phyloP scores from a whole-genome alignment of 2,113 vertebrate species.

The Myrmophylax atrothorax region DNA sequence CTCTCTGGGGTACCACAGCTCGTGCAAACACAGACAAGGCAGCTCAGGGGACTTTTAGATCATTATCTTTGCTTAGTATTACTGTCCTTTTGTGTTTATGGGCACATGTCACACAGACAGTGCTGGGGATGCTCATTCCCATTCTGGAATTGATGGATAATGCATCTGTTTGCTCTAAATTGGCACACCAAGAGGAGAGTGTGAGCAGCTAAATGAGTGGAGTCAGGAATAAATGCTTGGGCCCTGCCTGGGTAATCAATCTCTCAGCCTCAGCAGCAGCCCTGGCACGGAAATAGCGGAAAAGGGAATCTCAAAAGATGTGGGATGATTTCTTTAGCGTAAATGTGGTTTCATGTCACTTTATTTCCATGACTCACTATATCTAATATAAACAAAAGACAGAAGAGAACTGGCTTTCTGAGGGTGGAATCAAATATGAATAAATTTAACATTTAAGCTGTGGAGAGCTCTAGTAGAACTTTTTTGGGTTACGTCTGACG shows the following conservation, averaged over 20 bases:
- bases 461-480: not conserved
- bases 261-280: slow-evolving; percentile 18
- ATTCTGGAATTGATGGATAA: not conserved
- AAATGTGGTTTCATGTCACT: slow-evolving; percentile 56
- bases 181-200: not conserved
- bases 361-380: slow-evolving; percentile 54
- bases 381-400: slow-evolving; percentile 59
- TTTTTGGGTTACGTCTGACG: not conserved
- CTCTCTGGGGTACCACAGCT: not conserved
- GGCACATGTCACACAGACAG: not conserved
- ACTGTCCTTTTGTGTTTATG: not conserved
- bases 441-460: slow-evolving; percentile 38
- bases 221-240: slow-evolving; percentile 20
- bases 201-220: slow-evolving; percentile 25
- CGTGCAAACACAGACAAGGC: not conserved
- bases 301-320: slow-evolving; percentile 28
- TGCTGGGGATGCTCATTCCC: not conserved
- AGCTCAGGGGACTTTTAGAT: not conserved
- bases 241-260: slow-evolving; percentile 43
- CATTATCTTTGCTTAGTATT: not conserved
- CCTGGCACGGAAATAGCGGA: slow-evolving; percentile 15
- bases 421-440: slow-evolving; percentile 51
- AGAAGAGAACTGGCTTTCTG: slow-evolving; percentile 18
- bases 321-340: slow-evolving; percentile 56
- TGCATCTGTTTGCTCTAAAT: not conserved